Percentiles rank a stretch among this genome's conserved stretches.
phyloP scores from a whole-genome alignment of 2,888 invertebrate species.

The Idaea straminata region DNA sequence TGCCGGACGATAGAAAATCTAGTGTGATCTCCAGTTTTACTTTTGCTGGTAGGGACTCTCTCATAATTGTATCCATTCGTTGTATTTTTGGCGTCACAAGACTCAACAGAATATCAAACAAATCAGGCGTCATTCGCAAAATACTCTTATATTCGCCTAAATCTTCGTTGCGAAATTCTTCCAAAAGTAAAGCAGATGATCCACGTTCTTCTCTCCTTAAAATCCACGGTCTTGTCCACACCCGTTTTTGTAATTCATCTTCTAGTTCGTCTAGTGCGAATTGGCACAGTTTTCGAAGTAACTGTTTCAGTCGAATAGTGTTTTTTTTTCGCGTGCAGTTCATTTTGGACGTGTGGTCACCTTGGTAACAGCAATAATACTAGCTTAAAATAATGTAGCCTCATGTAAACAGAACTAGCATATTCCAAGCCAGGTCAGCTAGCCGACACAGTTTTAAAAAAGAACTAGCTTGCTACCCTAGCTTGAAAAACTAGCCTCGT shows the following conservation, averaged over 20 bases:
- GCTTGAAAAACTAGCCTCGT: too few relatives aligned
- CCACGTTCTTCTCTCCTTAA: constrained; percentile 9
- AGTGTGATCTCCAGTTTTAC: constrained; percentile 11
- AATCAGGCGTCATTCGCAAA: constrained; percentile 12
- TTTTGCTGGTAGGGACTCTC: constrained; percentile 11
- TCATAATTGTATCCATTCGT: constrained; percentile 11
- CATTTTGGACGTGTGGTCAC: constrained; percentile 16
- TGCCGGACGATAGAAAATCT: constrained; percentile 9
- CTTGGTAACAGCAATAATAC: constrained; percentile 4
- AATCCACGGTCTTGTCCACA: constrained; percentile 11
- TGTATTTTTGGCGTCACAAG: constrained; percentile 9
- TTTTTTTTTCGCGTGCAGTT: constrained; percentile 16
- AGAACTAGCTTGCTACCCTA: too few relatives aligned
- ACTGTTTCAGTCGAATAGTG: constrained; percentile 5
- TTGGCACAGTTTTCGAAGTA: background rate
- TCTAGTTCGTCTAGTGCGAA: constrained; percentile 10
- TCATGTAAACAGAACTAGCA: too few relatives aligned
- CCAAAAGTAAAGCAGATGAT: constrained; percentile 9
- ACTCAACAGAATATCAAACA: constrained; percentile 11
- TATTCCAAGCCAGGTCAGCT: too few relatives aligned
- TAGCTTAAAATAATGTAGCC: too few relatives aligned
- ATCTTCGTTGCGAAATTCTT: constrained; percentile 8
- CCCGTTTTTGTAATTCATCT: constrained; percentile 10
- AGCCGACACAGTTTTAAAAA: too few relatives aligned
- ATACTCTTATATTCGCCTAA: constrained; percentile 10